Evolutionary conservation across 2,113 vertebrate genomes (phyloP).

Genomic region (Xenus cinereus): DNA sequence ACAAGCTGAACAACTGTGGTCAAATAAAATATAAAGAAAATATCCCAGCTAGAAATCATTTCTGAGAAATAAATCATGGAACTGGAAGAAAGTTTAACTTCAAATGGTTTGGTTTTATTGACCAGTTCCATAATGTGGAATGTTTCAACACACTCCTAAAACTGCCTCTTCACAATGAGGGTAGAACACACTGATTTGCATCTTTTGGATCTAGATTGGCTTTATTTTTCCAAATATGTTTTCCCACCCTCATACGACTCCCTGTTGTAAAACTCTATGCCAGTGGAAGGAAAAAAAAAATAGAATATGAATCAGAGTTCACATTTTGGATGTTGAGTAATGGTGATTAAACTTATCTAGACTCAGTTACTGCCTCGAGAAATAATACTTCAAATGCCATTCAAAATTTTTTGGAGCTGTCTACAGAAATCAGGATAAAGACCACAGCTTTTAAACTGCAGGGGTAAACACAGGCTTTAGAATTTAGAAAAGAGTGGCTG

Average conservation of each 20-base stretch:
- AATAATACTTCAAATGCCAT: slow-evolving; percentile 1
- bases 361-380: background rate
- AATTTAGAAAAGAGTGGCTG: background rate
- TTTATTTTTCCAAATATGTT: slow-evolving; percentile 28
- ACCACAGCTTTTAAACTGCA: background rate
- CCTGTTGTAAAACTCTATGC: slow-evolving; percentile 11
- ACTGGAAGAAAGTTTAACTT: slow-evolving; percentile 42
- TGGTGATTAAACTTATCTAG: background rate
- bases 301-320: slow-evolving; percentile 1
- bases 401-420: background rate
- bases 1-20: slow-evolving; percentile 44
- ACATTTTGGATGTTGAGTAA: background rate
- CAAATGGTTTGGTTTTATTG: slow-evolving; percentile 21
- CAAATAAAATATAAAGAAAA: slow-evolving; percentile 60
- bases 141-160: slow-evolving; percentile 25
- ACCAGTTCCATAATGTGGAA: background rate
- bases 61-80: slow-evolving; percentile 34
- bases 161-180: background rate
- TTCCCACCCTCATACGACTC: slow-evolving; percentile 12
- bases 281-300: background rate
- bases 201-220: slow-evolving; percentile 1
- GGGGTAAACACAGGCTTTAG: background rate
- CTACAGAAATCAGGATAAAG: background rate
- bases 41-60: slow-evolving; percentile 24
- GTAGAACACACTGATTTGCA: background rate